Evolutionary conservation across 2,797 vertebrate species (phyloP), one percentile per base, ranked within the genome.

Genomic region (Tolypeutes matacus): DNA sequence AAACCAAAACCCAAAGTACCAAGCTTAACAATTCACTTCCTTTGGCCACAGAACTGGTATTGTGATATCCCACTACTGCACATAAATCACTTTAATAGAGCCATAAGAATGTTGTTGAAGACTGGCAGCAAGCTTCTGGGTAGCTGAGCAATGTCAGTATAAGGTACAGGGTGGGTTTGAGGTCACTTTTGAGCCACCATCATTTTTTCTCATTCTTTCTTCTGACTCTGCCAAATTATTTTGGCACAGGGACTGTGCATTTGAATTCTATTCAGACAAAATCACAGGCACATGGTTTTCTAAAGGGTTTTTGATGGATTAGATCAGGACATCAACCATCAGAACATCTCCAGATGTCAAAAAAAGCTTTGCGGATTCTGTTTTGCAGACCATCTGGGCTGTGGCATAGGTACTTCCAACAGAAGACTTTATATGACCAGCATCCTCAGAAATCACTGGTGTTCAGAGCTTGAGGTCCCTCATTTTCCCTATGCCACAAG

Each of bases 1-100:
- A 98, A 98, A 98, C 97, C 98, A 98, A 98, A 42, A 97, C 97
- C 96, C 97, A 95, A 89, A 96, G 96, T 77, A 96, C 86, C 60
- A 73, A 98, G 96, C 96, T 97, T 97, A 98, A 96, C 94, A 98
- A 97, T 96, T 97, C 46, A 0, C 67, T 97, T 98, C 97, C 96
- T 97, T 98, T 97, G 96, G 95, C 97, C 95, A 95, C 84, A 96
- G 89, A 97, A 94, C 85, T 96, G 97, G 96, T 73, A 95, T 64
- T 97, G 95, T 97, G 95, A 97, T 97, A 91, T 95, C 95, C 76
- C 62, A 93, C 90, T 36, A 89, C 96, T 95, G 95, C 73, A 94
- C 73, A 97, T 97, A 98, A 98, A 97, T 97, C 98, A 96, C 82
- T 78, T 94, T 96, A 96, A 96, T 94, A 29, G 97, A 94, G 86